Percentiles rank a stretch among this genome's conserved stretches.
Conservation (phyloP, 2,113 vertebrate genomes). For the Daubentonia madagascariensis region DNA sequence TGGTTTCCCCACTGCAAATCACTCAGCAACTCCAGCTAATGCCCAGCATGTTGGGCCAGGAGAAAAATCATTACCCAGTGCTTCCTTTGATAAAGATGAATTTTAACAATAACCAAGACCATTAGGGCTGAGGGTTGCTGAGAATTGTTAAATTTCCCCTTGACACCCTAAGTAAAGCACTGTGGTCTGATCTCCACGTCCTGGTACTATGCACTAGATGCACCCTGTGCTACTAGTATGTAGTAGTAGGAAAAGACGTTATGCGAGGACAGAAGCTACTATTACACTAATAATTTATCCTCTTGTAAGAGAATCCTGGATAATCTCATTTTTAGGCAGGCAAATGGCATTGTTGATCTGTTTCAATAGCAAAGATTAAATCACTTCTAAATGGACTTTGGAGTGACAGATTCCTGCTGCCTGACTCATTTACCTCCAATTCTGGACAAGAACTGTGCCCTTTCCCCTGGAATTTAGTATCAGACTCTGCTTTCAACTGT, state of each 20-base stretch:
- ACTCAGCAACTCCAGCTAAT: constrained; percentile 68
- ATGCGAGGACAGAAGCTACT: background rate
- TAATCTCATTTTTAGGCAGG: constrained; percentile 44
- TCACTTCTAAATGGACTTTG: background rate
- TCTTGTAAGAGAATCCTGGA: constrained; percentile 27
- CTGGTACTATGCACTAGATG: background rate
- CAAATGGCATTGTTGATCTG: background rate
- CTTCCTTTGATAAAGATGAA: constrained; percentile 69
- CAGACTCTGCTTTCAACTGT: constrained; percentile 11
- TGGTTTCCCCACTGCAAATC: constrained; percentile 73
- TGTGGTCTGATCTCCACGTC: background rate
- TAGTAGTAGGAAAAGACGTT: background rate
- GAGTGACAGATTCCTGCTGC: background rate
- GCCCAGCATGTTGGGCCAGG: constrained; percentile 63
- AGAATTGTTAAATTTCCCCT: constrained; percentile 10
- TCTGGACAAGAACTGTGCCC: background rate
- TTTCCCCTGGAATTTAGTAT: background rate
- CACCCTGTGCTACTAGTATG: background rate
- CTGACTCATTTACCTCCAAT: constrained; percentile 10
- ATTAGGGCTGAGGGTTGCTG: background rate
- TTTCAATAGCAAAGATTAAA: constrained; percentile 39
- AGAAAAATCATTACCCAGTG: constrained; percentile 72
- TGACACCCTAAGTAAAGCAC: background rate
- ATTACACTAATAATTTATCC: constrained; percentile 21
- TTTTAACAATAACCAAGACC: constrained; percentile 44